Evolutionary conservation across 1,140 invertebrate genomes (phyloP).

Genomic region (Lordiphosa stackelbergi): DNA sequence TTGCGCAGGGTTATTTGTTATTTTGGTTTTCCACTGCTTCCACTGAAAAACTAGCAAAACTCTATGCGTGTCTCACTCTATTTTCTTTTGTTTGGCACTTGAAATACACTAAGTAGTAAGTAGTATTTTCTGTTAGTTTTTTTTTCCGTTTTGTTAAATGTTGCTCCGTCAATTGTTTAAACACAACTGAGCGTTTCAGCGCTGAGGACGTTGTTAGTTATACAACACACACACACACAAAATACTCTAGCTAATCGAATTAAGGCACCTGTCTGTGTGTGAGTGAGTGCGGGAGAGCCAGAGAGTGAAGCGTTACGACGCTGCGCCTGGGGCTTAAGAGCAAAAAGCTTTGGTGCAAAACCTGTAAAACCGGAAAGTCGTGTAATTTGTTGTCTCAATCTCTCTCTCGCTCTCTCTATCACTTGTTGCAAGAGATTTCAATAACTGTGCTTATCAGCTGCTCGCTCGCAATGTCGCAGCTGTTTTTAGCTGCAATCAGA

Average conservation of each 20-base stretch:
- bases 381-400: conserved; percentile 46
- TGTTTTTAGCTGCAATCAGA: conserved; percentile 43
- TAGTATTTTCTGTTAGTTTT: conserved; percentile 12
- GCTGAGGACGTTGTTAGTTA: conserved; percentile 28
- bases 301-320: conserved; percentile 3
- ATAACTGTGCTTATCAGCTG: conserved; percentile 67
- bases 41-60: conserved; percentile 45
- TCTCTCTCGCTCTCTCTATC: conserved; percentile 4
- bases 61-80: conserved; percentile 36
- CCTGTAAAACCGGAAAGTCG: conserved; percentile 64
- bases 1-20: conserved; percentile 25
- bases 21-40: conserved; percentile 16
- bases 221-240: conserved; percentile 20
- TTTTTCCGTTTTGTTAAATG: conserved; percentile 34
- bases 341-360: conserved; percentile 41
- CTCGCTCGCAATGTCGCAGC: conserved; percentile 37
- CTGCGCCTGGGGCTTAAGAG: conserved; percentile 6
- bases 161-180: conserved; percentile 40
- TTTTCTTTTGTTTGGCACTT: conserved; percentile 26
- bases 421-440: conserved; percentile 24
- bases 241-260: conserved; percentile 52
- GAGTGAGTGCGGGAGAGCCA: conserved; percentile 22
- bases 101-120: background rate
- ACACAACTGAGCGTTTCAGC: conserved; percentile 47
- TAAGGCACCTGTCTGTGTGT: conserved; percentile 45